Evolutionary conservation across 2,888 invertebrate species (phyloP).

Genomic region (Archips xylosteana): DNA sequence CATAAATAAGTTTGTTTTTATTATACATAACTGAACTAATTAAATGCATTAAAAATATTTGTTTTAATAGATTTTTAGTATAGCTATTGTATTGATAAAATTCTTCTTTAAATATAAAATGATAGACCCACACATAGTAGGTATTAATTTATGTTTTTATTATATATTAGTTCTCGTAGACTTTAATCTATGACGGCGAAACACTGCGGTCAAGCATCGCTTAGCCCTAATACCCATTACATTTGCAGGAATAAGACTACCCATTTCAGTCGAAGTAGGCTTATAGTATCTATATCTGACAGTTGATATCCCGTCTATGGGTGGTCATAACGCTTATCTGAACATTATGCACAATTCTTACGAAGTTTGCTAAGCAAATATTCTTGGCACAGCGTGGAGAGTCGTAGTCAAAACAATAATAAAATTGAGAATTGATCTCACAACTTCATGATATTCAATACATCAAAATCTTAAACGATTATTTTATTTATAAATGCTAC

Average conservation of each 20-base stretch:
- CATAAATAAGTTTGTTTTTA: too few species aligned
- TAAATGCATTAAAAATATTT: too few species aligned
- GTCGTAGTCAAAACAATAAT: neutral
- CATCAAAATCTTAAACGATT: neutral
- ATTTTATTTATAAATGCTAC: too few species aligned
- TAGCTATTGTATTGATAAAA: too few species aligned
- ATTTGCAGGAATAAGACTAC: neutral
- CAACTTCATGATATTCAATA: neutral
- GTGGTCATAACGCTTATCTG: slow-evolving; percentile 5
- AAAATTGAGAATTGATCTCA: neutral
- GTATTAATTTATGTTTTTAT: too few species aligned
- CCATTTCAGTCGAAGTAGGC: neutral
- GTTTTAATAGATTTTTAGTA: too few species aligned
- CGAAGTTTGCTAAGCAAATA: neutral
- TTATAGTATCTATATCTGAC: slow-evolving; percentile 4
- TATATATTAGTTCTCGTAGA: too few species aligned
- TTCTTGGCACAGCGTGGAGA: neutral
- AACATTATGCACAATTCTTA: neutral
- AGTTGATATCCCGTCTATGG: slow-evolving; percentile 7
- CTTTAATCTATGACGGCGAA: neutral
- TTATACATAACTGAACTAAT: too few species aligned
- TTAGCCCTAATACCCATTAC: neutral
- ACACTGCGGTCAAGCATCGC: neutral
- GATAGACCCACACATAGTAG: too few species aligned
- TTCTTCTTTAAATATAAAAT: too few species aligned